Percentiles rank a stretch among this genome's conserved stretches.
Conservation (phyloP, 1,140 invertebrate species). For the Phthorimaea operculella region DNA sequence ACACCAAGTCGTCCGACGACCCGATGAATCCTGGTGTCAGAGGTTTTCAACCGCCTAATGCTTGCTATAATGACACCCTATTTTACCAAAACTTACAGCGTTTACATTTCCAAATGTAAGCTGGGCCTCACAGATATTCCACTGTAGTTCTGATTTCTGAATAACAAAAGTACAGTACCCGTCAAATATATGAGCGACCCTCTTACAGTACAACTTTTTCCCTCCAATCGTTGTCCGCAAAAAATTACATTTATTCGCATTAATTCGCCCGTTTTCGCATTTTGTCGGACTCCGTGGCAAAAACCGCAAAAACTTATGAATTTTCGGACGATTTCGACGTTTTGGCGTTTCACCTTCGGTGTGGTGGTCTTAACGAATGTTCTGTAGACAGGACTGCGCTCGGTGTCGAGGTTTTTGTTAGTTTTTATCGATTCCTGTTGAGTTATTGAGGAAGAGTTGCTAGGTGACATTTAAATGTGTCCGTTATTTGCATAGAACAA, state of each 20-base stretch:
- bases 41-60: too few species aligned
- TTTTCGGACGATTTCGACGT: slow-evolving; percentile 42
- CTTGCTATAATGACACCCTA: too few species aligned
- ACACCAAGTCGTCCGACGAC: too few species aligned
- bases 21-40: too few species aligned
- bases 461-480: neutral
- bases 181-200: slow-evolving; percentile 30
- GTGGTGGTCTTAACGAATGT: slow-evolving; percentile 39
- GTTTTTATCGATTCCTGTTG: slow-evolving; percentile 31
- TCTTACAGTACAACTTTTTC: slow-evolving; percentile 42
- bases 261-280: slow-evolving; percentile 21
- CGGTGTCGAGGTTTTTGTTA: slow-evolving; percentile 6
- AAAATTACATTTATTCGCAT: slow-evolving; percentile 49
- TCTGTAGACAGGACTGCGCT: slow-evolving; percentile 13
- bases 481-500: too few species aligned
- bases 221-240: slow-evolving; percentile 37
- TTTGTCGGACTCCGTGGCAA: neutral
- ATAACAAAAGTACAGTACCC: slow-evolving; percentile 10
- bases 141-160: too few species aligned
- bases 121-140: too few species aligned
- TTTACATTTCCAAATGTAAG: too few species aligned
- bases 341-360: slow-evolving; percentile 26
- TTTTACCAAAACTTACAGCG: too few species aligned
- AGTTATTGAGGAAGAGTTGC: slow-evolving; percentile 24
- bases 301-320: slow-evolving; percentile 41